Percentiles rank a stretch among this genome's conserved stretches.
Evolutionary conservation across 2,888 invertebrate genomes (phyloP).

Genomic region (Phania funesta): DNA sequence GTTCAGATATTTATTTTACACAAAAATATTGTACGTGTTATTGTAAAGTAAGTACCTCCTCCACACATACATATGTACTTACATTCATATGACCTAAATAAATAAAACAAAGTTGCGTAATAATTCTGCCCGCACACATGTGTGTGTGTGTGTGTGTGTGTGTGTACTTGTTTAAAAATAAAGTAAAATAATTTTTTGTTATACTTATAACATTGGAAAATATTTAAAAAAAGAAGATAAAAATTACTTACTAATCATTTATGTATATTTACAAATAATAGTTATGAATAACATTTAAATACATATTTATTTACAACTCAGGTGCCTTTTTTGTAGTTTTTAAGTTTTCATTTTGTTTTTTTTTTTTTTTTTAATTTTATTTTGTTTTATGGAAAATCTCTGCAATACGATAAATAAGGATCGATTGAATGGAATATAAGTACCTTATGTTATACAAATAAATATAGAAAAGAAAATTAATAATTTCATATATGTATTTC

Average conservation of each 20-base stretch:
- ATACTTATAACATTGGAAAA: not conserved
- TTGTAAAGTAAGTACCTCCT: too few relatives aligned
- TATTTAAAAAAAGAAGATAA: conserved; percentile 49
- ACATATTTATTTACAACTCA: conserved; percentile 72
- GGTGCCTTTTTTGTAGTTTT: conserved; percentile 78
- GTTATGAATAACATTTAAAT: conserved; percentile 2
- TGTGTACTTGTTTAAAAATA: too few relatives aligned
- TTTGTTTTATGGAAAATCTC: conserved; percentile 48
- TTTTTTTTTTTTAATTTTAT: conserved; percentile 47
- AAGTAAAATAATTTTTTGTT: too few relatives aligned
- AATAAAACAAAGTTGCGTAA: too few relatives aligned
- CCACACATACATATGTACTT: not conserved
- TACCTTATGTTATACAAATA: conserved; percentile 61
- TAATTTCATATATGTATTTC: conserved; percentile 7
- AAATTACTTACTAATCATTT: conserved; percentile 37
- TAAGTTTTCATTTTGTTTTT: conserved; percentile 75
- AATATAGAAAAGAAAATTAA: not conserved
- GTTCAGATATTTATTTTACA: not conserved
- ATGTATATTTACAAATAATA: not conserved
- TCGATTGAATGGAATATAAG: conserved; percentile 59
- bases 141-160: too few relatives aligned
- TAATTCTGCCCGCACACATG: too few relatives aligned
- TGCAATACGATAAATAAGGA: conserved; percentile 53
- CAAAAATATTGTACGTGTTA: too few relatives aligned
- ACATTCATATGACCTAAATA: not conserved